Base-by-base conservation (phyloP, 2,113 vertebrate species). In the Dinomys branickii region DNA sequence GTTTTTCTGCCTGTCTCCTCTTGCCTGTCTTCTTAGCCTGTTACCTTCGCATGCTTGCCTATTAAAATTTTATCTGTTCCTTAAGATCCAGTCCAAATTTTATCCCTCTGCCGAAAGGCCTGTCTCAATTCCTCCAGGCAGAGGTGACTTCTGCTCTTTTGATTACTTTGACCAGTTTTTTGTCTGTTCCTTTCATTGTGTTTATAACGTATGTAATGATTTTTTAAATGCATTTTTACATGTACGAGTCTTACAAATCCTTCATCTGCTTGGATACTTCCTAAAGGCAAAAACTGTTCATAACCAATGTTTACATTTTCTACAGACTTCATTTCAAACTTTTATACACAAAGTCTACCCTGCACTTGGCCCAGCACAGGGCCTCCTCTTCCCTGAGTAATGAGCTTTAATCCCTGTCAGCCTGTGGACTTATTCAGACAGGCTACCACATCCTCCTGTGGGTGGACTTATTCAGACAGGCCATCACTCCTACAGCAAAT, bases 201-300 rank as follows among this genome's bases (percentile, higher is more conserved):
- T 59, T 78, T 61, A 93, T 30, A 65, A 30, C 19, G 35, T 13
- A 87, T 6, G 59, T 67, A 61, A 52, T 44, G 56, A 10, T 26
- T 35, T 83, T 91, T 85, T 28, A 78, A 85, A 50, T 94, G 16
- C 5, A 81, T 50, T 93, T 96, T 89, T 87, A 81, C 10, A 58
- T 14, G 56, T 93, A 87, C 93, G 88, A 93, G 41, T 93, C 83
- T 93, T 97, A 85, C 1, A 95, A 69, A 65, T 96, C 22, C 30
- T 58, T 92, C 92, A 35, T 56, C 86, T 95, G n/a, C 81, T 58
- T 94, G n/a, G 5, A 84, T 67, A 96, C 7, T 33, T 93, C 71
- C 50, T 73, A 93, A 97, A 50, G 88, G 63, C 26, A 93, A 90
- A 41, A 86, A 17, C 44, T 85, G 14, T 80, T 96, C 82, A 77